Conservation (phyloP, 1,140 invertebrate species). For the Phortica variegata region DNA sequence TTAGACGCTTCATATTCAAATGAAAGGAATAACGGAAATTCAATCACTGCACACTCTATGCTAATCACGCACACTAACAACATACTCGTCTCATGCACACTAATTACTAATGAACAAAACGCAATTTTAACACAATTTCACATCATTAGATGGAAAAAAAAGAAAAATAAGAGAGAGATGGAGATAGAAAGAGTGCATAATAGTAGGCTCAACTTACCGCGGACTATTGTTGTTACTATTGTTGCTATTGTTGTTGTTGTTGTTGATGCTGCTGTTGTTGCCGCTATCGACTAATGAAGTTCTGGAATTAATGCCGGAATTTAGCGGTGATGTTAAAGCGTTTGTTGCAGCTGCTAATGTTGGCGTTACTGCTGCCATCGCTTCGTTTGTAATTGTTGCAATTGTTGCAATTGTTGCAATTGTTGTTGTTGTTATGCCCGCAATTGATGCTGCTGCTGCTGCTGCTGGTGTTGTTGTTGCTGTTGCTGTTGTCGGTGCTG, state of each 20-base stretch:
- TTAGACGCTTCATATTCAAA: no score
- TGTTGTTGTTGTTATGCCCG: conserved; percentile 18
- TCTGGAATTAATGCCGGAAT: conserved; percentile 54
- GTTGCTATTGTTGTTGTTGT: conserved; percentile 2
- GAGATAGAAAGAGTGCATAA: no score
- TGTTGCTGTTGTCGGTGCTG: conserved; percentile 18
- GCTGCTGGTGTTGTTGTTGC: conserved; percentile 13
- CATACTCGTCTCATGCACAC: no score
- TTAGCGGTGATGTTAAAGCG: conserved; percentile 31
- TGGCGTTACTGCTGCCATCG: conserved; percentile 11
- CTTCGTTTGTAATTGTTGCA: conserved; percentile 8
- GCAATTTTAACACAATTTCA: no score
- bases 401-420: conserved; percentile 11
- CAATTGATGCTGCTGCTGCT: conserved; percentile 12
- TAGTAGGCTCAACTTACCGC: no score
- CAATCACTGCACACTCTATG: no score
- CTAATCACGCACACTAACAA: no score
- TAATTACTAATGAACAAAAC: no score
- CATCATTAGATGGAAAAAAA: no score
- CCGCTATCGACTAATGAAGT: conserved; percentile 45
- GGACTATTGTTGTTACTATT: neutral
- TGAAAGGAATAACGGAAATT: no score
- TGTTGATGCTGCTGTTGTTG: no score
- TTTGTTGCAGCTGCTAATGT: conserved; percentile 15
- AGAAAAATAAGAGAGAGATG: no score